Percentiles rank a stretch among this genome's conserved stretches.
Evolutionary conservation across 2,113 vertebrate genomes (phyloP).

Genomic region (Rhodinocichla rosea): DNA sequence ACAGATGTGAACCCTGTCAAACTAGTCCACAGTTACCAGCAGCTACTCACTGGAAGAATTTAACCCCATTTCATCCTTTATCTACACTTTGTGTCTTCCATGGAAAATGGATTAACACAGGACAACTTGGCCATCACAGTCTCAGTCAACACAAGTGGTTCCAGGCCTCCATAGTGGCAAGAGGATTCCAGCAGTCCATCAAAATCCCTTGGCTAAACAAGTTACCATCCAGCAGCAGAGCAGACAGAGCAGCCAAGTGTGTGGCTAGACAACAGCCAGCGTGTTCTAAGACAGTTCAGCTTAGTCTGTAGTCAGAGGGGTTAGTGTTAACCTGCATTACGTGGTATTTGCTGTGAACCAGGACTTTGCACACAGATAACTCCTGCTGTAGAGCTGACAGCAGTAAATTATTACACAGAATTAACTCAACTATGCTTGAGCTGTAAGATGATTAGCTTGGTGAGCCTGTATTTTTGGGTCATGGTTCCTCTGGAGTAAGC

Average conservation of each 20-base stretch:
- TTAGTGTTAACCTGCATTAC: not conserved
- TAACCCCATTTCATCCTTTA: not conserved
- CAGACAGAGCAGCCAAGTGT: not conserved
- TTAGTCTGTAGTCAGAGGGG: not conserved
- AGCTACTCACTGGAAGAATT: not conserved
- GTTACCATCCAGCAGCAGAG: not conserved
- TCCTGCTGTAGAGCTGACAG: not conserved
- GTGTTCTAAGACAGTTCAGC: not conserved
- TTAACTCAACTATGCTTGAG: conserved; percentile 20
- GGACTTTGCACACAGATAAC: conserved; percentile 59
- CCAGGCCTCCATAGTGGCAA: not conserved
- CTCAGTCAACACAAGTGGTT: not conserved
- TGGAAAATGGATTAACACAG: not conserved
- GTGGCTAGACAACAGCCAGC: not conserved
- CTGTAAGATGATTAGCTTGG: not conserved
- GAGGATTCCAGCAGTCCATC: not conserved
- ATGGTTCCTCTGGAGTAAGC: not conserved
- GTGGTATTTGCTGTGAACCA: not conserved
- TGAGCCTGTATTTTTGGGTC: not conserved
- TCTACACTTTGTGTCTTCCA: not conserved
- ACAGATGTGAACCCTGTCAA: conserved; percentile 35
- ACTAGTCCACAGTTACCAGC: not conserved
- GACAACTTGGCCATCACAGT: not conserved
- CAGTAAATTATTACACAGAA: conserved; percentile 53
- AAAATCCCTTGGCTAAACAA: not conserved